Evolutionary conservation across 2,113 vertebrate genomes (phyloP), one percentile per base, ranked within the genome.

Genomic region (Tonatia bakeri): DNA sequence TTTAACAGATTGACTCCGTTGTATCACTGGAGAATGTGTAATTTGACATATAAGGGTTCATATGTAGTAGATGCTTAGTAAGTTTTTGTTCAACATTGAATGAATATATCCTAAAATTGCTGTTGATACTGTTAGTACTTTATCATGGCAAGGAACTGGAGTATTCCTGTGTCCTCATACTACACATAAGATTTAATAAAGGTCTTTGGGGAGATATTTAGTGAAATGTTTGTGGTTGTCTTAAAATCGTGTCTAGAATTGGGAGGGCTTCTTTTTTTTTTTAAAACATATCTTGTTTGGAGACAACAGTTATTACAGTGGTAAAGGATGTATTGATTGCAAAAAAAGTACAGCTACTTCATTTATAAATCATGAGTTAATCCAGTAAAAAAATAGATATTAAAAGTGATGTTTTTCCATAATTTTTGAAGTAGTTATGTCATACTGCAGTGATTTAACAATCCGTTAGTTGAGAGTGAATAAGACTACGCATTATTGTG

Each of bases 31-130:
- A 67, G 75, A 82, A 67, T 69, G 31, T 86, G 72, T 11, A 87
- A 0, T 75, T 40, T 92, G 54, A 56, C 47, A 56, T 91, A 76
- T 84, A 38, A 91, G 76, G 9, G 33, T 80, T 94, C 33, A 75
- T 54, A 59, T 56, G 33, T 87, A 72, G 79, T 91, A 81, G 45
- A 77, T 85, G 50, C 20, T 89, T 95, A 86, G 36, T 80, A 69
- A 26, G 40, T 91, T 93, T 88, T 43, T 95, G 54, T 92, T 87
- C 45, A 91, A 65, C 79, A 70, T 56, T 90, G 70, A 95, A 73
- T 83, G 19, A 93, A 12, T 70, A 33, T 50, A 43, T 65, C 28
- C 43, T 91, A 43, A 84, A 93, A 40, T 91, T 88, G 73, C 16
- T 76, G 1, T 79, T 87, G 85, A 13, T 54, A 73, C 40, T 38